phyloP scores from a whole-genome alignment of 2,797 vertebrate genomes.

The Spondyliosoma cantharus region DNA sequence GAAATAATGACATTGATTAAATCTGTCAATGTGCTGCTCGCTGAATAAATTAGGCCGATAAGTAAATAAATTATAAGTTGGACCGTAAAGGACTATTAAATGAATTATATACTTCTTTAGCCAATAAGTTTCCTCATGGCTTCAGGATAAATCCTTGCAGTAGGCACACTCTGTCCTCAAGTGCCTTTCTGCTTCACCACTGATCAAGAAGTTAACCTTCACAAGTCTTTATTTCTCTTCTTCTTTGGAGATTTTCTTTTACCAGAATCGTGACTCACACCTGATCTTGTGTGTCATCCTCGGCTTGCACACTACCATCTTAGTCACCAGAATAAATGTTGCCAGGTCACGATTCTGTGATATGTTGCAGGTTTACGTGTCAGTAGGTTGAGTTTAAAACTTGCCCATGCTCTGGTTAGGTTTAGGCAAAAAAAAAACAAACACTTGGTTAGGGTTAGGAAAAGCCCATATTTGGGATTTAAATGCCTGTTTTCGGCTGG shows the following conservation, averaged over 20 bases:
- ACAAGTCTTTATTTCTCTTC: neutral
- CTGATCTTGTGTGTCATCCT: neutral
- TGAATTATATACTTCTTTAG: slow-evolving; percentile 69
- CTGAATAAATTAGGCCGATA: slow-evolving; percentile 60
- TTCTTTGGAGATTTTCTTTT: slow-evolving; percentile 1
- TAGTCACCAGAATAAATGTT: too few relatives aligned
- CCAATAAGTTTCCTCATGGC: slow-evolving; percentile 66
- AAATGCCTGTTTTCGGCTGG: too few relatives aligned
- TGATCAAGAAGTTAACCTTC: slow-evolving; percentile 28
- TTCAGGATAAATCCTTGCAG: slow-evolving; percentile 50
- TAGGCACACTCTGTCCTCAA: slow-evolving; percentile 59
- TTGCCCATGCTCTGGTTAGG: too few relatives aligned
- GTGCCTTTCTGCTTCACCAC: slow-evolving; percentile 13
- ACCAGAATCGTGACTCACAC: slow-evolving; percentile 18
- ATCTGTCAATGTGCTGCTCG: slow-evolving; percentile 51
- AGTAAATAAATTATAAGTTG: slow-evolving; percentile 75
- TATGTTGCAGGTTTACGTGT: too few relatives aligned
- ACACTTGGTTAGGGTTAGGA: too few relatives aligned
- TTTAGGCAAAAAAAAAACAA: too few relatives aligned
- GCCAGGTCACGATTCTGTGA: too few relatives aligned
- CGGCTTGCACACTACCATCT: neutral
- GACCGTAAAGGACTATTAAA: slow-evolving; percentile 63
- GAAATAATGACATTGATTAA: slow-evolving; percentile 59
- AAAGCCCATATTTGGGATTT: too few relatives aligned
- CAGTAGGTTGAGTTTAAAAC: too few relatives aligned